phyloP scores from a whole-genome alignment of 2,113 vertebrate genomes.

The Aptenodytes patagonicus region DNA sequence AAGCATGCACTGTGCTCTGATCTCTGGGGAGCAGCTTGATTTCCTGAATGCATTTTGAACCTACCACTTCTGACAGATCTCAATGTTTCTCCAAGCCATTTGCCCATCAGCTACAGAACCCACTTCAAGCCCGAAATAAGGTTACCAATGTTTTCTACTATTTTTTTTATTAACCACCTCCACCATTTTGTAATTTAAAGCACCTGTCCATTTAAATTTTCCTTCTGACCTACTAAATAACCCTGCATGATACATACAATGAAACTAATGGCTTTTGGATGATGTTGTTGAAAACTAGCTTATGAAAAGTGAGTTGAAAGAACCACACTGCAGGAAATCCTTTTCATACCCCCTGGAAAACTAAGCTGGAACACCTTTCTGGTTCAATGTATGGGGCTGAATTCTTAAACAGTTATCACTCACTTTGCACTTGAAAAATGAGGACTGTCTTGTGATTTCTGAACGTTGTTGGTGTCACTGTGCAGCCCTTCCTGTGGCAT shows the following conservation, averaged over 20 bases:
- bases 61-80: conserved; percentile 38
- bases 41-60: conserved; percentile 38
- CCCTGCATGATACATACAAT: conserved; percentile 44
- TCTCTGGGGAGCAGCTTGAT: conserved; percentile 21
- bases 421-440: conserved; percentile 53
- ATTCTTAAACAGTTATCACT: conserved; percentile 50
- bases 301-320: conserved; percentile 43
- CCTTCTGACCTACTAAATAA: conserved; percentile 62
- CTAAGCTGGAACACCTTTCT: conserved; percentile 34
- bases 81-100: conserved; percentile 32
- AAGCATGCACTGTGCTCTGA: background rate
- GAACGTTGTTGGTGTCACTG: background rate
- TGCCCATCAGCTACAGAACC: conserved; percentile 50
- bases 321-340: conserved; percentile 58
- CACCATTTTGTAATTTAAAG: conserved; percentile 67
- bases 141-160: conserved; percentile 49
- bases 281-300: conserved; percentile 61
- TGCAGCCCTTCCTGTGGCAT: background rate
- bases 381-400: background rate
- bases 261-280: conserved; percentile 68
- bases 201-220: conserved; percentile 62
- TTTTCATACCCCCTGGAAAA: conserved; percentile 55
- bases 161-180: conserved; percentile 65
- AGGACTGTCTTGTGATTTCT: conserved; percentile 22
- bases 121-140: conserved; percentile 33